Base-by-base conservation (phyloP, 2,888 invertebrate species). In the Cephonodes hylas region DNA sequence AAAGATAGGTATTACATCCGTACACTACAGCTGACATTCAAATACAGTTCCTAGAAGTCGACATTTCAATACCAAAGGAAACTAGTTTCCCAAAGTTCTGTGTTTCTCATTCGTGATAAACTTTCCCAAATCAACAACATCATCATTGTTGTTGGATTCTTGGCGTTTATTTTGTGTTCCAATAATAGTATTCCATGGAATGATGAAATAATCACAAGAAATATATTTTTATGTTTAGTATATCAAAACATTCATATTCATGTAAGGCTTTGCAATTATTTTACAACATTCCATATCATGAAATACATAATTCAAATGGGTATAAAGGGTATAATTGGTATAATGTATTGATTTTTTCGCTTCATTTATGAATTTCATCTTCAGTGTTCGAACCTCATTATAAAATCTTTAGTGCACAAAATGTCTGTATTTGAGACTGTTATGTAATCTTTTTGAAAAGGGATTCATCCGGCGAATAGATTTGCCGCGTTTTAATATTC, bases 51-150 rank as follows among this genome's bases (percentile, higher is more conserved):
- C 53, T 31, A 3, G 18, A 6, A 53, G 27, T 15, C 53, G 53
- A 53, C 10, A 18, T 53, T 31, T 53, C 53, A 53, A 53, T 53
- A 53, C 53, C 31, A 53, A 53, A 53, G 53, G 53, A 53, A 53
- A 53, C 53, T 53, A 18, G 18, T 53, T 53, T 31, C 18, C 18
- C 10, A 18, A 31, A 23, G 18, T 2, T 53, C 31, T 53, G 53
- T 53, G 53, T 53, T 27, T 53, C 27, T 31, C 53, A 10, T 53
- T 18, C 31, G 7, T 3, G 22, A 20, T 10, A n/a, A 53, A 53
- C 18, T 53, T 46, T 46, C 18, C 18, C 31, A 31, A 27, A 31
- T 18, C 53, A 31, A 18, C 27, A 27, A 31, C 18, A 53, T 31
- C 10, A 27, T 31, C 15, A 31, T 6, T 13, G 7, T 27, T 13